A percentile compares a stretch with the other conserved stretches of the same genome.
phyloP scores from a whole-genome alignment of 2,113 vertebrate genomes.

The Taxidea taxus region DNA sequence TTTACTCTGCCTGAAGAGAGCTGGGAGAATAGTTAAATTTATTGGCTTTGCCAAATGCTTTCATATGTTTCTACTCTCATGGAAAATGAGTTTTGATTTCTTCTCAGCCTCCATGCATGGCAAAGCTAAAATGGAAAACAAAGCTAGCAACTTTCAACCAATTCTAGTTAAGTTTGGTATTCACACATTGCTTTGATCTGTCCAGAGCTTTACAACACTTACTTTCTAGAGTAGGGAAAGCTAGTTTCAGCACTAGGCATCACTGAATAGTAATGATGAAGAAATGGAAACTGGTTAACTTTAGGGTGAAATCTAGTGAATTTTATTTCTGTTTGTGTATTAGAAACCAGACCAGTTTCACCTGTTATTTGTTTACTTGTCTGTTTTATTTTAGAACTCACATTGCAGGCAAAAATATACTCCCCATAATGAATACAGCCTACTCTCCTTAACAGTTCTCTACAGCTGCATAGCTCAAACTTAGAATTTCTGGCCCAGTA shows the following conservation, averaged over 20 bases:
- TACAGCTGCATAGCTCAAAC: background rate
- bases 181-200: constrained; percentile 45
- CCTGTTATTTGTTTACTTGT: background rate
- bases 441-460: background rate
- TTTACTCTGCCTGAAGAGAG: constrained; percentile 29
- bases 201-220: constrained; percentile 2
- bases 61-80: constrained; percentile 72
- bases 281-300: background rate
- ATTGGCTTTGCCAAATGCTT: constrained; percentile 64
- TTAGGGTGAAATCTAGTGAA: constrained; percentile 10
- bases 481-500: background rate
- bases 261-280: background rate
- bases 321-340: constrained; percentile 49
- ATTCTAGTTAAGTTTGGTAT: constrained; percentile 35
- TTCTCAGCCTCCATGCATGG: constrained; percentile 56
- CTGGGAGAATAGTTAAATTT: constrained; percentile 51
- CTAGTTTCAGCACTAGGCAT: background rate
- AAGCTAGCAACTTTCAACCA: constrained; percentile 47
- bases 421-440: background rate
- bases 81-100: constrained; percentile 76
- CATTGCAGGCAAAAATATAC: background rate
- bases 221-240: constrained; percentile 28
- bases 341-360: constrained; percentile 1
- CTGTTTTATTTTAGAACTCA: background rate
- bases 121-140: constrained; percentile 63